Percentiles rank a stretch among this genome's conserved stretches.
Conservation (phyloP, 2,797 vertebrate genomes). For the Anolis apletophallus region DNA sequence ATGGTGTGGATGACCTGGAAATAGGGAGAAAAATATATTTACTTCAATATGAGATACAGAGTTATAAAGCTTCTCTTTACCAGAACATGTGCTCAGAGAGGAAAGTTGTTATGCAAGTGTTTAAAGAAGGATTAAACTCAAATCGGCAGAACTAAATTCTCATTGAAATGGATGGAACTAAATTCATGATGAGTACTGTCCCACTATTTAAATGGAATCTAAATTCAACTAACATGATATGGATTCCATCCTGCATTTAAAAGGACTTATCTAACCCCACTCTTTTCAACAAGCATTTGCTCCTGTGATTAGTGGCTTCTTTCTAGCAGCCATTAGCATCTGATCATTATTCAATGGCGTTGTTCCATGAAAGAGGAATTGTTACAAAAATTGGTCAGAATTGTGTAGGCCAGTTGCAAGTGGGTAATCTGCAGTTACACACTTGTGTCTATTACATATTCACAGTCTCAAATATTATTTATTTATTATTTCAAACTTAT, state of each 20-base stretch:
- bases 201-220: neutral
- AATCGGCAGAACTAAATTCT: neutral
- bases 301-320: neutral
- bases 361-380: neutral
- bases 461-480: too few species aligned
- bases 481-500: too few species aligned
- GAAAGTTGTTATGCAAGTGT: neutral
- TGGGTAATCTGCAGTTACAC: too few species aligned
- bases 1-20: conserved; percentile 95
- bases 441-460: too few species aligned
- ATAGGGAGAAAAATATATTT: conserved; percentile 45
- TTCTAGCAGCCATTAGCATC: neutral
- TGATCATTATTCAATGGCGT: neutral
- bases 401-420: too few species aligned
- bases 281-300: neutral
- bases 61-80: conserved; percentile 33
- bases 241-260: too few species aligned
- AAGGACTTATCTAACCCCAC: neutral
- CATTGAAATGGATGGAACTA: too few species aligned
- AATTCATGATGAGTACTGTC: neutral
- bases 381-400: too few species aligned
- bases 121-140: neutral
- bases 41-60: conserved; percentile 42
- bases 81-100: neutral
- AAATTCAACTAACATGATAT: too few species aligned